These are phyloP conservation scores for Stenodera caucasica DNA, from an alignment of 2,888 invertebrate genomes.

Conservation along the genomic window DNA sequence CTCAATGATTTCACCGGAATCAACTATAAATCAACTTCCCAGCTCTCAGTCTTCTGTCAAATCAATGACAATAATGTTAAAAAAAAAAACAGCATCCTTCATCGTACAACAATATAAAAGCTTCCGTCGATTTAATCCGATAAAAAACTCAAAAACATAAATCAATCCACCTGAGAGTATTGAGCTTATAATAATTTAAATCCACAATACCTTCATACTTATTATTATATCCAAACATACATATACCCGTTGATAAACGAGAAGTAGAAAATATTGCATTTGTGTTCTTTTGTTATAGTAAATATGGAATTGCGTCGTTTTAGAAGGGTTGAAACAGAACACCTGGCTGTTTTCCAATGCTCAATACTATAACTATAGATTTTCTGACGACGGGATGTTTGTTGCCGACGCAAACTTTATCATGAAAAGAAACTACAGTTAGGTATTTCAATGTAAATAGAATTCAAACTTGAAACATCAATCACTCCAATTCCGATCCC, in stretches of 20 bases:
- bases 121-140: background rate
- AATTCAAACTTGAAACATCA: background rate
- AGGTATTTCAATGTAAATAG: background rate
- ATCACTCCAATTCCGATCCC: slow-evolving; percentile 1
- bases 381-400: slow-evolving; percentile 25
- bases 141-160: slow-evolving; percentile 1
- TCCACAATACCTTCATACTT: background rate
- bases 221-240: no score
- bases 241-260: no score
- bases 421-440: slow-evolving; percentile 2
- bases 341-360: slow-evolving; percentile 24
- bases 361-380: slow-evolving; percentile 13
- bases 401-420: slow-evolving; percentile 11
- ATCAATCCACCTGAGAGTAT: slow-evolving; percentile 17
- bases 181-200: background rate
- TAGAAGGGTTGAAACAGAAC: slow-evolving; percentile 5
- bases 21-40: background rate
- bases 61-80: slow-evolving; percentile 3
- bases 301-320: background rate
- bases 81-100: background rate
- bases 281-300: background rate
- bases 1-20: background rate
- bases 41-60: background rate
- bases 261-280: background rate
- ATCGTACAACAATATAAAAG: slow-evolving; percentile 2